Conservation (phyloP, 2,797 vertebrate genomes). For the Coregonus suidteri region DNA sequence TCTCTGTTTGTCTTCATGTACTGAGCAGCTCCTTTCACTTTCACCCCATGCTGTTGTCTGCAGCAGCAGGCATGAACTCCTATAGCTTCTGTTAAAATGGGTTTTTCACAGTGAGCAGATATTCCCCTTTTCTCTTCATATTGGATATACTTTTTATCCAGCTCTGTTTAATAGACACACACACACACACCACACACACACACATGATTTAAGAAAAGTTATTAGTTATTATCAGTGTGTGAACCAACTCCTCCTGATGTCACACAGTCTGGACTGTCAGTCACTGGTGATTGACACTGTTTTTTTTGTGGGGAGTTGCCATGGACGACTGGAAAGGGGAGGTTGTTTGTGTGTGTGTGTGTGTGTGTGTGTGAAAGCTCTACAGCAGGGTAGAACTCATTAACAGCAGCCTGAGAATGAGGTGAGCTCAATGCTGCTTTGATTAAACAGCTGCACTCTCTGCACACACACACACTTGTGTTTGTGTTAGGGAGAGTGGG, state of each 20-base stretch:
- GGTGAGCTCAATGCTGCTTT: constrained; percentile 38
- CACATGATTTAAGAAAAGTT: neutral
- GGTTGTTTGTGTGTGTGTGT: constrained; percentile 36
- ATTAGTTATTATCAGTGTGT: neutral
- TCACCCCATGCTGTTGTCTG: too few relatives aligned
- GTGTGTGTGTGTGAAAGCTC: constrained; percentile 45
- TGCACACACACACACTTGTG: constrained; percentile 34
- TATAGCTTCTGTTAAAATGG: neutral
- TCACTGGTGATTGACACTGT: constrained; percentile 26
- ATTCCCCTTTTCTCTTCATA: neutral
- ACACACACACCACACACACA: neutral
- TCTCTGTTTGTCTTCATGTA: too few relatives aligned
- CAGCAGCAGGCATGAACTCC: too few relatives aligned
- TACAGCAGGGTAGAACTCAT: constrained; percentile 58
- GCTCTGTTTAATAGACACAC: neutral
- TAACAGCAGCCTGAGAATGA: constrained; percentile 67
- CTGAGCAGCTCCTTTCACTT: too few relatives aligned
- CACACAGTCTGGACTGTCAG: constrained; percentile 8
- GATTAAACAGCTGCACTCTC: constrained; percentile 74
- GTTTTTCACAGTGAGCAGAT: neutral
- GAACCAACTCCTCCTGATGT: constrained; percentile 2
- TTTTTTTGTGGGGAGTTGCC: constrained; percentile 38
- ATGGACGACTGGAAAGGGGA: constrained; percentile 54
- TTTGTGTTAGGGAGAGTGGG: constrained; percentile 2
- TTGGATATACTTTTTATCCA: neutral